Conservation (phyloP, 1,140 invertebrate genomes). For the Bactericera cockerelli region DNA sequence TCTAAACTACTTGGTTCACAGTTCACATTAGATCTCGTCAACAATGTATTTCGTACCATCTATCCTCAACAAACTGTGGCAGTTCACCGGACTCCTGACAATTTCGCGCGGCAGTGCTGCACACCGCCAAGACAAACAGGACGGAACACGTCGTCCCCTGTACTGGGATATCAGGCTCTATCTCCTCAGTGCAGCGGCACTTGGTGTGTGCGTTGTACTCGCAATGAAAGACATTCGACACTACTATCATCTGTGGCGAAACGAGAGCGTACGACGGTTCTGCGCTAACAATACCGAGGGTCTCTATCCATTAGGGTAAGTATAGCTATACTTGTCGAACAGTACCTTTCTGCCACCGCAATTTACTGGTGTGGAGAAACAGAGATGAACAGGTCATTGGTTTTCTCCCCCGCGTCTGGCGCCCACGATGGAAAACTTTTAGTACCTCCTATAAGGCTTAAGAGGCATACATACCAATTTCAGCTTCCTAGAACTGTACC, state of each 20-base stretch:
- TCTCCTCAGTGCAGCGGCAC: neutral
- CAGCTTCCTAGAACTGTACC: too few relatives aligned
- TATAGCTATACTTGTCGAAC: too few relatives aligned
- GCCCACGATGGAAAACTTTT: too few relatives aligned
- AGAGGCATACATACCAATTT: too few relatives aligned
- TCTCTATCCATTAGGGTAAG: neutral
- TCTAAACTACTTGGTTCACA: too few relatives aligned
- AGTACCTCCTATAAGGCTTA: too few relatives aligned
- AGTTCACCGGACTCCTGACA: neutral
- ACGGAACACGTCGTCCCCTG: neutral
- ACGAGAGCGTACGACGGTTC: neutral
- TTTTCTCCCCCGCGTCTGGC: too few relatives aligned
- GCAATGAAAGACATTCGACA: conserved; percentile 5
- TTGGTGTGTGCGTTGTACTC: neutral
- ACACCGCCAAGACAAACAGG: neutral
- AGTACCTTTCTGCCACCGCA: too few relatives aligned
- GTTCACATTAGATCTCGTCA: too few relatives aligned
- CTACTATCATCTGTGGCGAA: neutral
- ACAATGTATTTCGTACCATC: neutral
- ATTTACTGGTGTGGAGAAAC: too few relatives aligned
- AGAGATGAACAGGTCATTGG: too few relatives aligned
- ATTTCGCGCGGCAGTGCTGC: neutral
- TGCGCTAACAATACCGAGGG: neutral
- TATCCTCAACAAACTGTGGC: neutral
- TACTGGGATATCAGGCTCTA: neutral